A percentile compares a stretch with the other conserved stretches of the same genome.
phyloP scores from a whole-genome alignment of 2,113 vertebrate species.

The Tragelaphus strepsiceros region DNA sequence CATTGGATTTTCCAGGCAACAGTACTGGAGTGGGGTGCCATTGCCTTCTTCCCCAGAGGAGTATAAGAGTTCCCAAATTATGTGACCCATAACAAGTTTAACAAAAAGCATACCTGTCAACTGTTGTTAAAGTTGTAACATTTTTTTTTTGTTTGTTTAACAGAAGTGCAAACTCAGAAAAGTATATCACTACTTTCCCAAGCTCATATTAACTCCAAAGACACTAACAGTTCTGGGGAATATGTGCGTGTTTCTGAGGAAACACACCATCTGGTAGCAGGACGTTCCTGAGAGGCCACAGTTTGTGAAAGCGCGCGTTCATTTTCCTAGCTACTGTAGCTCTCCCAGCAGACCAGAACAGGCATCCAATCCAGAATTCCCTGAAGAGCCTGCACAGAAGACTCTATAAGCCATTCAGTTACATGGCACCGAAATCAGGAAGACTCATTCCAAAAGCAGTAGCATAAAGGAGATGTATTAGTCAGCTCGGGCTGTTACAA shows the following conservation, averaged over 20 bases:
- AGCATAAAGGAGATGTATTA: too few species aligned
- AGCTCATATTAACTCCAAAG: neutral
- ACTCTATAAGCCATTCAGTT: rapidly evolving
- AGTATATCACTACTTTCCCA: neutral
- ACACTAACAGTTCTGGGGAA: too few species aligned
- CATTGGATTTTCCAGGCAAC: too few species aligned
- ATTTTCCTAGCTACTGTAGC: neutral
- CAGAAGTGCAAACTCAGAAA: neutral
- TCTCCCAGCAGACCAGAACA: neutral
- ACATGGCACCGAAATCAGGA: neutral
- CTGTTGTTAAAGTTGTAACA: neutral
- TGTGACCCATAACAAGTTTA: constrained; percentile 9
- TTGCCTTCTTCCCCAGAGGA: neutral
- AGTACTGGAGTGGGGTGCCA: too few species aligned
- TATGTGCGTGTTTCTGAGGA: rapidly evolving
- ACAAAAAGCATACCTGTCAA: constrained; percentile 15
- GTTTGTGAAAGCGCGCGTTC: neutral
- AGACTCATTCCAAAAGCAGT: neutral
- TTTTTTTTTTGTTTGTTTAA: neutral
- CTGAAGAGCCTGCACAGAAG: neutral
- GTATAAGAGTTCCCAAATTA: constrained; percentile 39
- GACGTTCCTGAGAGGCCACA: too few species aligned
- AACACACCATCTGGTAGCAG: neutral
- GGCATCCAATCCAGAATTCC: neutral
- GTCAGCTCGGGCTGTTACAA: neutral